Base-by-base conservation (phyloP, 2,797 vertebrate species). In the Crax fasciolata region DNA sequence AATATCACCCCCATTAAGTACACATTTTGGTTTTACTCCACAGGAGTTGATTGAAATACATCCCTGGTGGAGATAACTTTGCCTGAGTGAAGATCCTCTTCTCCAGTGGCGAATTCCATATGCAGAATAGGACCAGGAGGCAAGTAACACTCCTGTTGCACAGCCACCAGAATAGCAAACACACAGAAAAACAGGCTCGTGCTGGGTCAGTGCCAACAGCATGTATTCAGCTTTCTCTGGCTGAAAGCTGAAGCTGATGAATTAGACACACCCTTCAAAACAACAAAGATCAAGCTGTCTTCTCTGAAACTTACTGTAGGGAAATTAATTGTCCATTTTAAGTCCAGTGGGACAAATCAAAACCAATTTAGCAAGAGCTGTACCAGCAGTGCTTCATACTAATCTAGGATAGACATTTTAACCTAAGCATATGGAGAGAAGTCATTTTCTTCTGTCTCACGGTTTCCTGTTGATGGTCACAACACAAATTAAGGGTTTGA, bases 231-330 rank as follows among this genome's bases (percentile, higher is more conserved):
- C 93, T 90, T 76, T 76, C 58, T 87, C 82, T 61, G 79, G 62
- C 59, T 94, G 85, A 96, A 93, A 94, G 89, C 92, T 94, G 93
- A 94, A 76, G 91, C 87, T 88, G 91, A 96, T 96, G 84, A 92
- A 97, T 97, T 96, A 84, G 96, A 90, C 93, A 91, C 95, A 95
- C 92, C 95, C 91, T 95, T 93, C 93, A 95, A 88, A 96, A 88
- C 32, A 94, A 94, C 89, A 94, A 85, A 89, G 85, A 94, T 82
- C 80, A 84, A 90, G 77, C 89, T 93, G 91, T 84, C 78, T 87
- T 71, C 80, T 78, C 89, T 73, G 51, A 76, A 87, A 62, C 32
- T 73, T 32, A 57, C 30, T 70, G 86, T 3, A 63, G 88, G 71
- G 67, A 94, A 95, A 96, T 96, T 94, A 94, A 93, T 76, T 92